phyloP scores from a whole-genome alignment of 2,113 vertebrate species.

The Daphoenositta chrysoptera region DNA sequence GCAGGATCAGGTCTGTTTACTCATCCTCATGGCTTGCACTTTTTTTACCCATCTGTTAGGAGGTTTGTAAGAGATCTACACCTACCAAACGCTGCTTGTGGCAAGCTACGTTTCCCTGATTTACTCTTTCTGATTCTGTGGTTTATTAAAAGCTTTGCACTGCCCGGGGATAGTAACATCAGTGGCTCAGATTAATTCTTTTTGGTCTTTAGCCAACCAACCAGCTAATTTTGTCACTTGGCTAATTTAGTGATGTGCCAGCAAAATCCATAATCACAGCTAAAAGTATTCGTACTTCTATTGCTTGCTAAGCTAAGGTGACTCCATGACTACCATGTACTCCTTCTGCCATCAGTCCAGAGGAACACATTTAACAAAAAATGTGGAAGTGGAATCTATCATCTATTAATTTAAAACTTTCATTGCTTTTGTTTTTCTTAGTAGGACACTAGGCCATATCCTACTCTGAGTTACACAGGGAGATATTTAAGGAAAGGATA shows the following conservation, averaged over 20 bases:
- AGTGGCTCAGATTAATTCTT: slow-evolving; percentile 41
- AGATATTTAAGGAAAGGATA: not conserved
- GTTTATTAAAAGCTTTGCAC: slow-evolving; percentile 44
- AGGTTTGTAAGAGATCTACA: not conserved
- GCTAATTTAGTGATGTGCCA: slow-evolving; percentile 53
- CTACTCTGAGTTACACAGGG: not conserved
- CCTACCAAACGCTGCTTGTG: not conserved
- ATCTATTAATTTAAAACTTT: not conserved
- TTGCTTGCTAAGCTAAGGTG: slow-evolving; percentile 26
- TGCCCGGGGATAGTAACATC: slow-evolving; percentile 10
- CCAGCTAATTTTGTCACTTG: slow-evolving; percentile 56
- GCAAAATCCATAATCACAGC: slow-evolving; percentile 49
- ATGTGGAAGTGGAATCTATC: not conserved
- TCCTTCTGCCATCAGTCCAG: not conserved
- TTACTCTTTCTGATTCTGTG: not conserved
- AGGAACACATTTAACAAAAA: not conserved
- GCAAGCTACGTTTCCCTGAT: not conserved
- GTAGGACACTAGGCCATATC: not conserved
- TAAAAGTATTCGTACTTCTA: slow-evolving; percentile 13
- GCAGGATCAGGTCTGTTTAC: not conserved
- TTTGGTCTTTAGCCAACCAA: slow-evolving; percentile 34
- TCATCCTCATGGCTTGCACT: not conserved
- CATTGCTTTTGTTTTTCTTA: not conserved
- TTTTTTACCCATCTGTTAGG: not conserved
- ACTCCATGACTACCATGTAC: not conserved